A percentile compares a stretch with the other conserved stretches of the same genome.
Conservation (phyloP, 2,113 vertebrate species). For the Hyperopisus bebe region DNA sequence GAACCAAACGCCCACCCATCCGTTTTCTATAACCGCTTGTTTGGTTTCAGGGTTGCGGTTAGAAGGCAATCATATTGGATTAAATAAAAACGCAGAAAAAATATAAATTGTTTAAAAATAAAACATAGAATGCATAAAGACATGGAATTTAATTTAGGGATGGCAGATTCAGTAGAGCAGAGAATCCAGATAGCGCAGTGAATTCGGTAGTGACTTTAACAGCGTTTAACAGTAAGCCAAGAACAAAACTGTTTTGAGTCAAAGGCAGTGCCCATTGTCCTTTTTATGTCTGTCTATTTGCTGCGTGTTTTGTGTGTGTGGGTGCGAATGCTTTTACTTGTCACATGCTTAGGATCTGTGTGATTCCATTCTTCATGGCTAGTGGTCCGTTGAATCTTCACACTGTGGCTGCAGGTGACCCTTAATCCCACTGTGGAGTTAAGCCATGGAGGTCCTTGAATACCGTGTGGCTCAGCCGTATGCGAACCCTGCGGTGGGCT, state of each 20-base stretch:
- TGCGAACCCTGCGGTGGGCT: background rate
- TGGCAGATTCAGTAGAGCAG: background rate
- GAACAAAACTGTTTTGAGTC: background rate
- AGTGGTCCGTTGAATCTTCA: background rate
- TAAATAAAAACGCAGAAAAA: background rate
- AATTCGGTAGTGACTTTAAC: background rate
- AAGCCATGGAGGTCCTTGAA: background rate
- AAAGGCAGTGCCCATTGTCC: background rate
- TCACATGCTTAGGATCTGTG: background rate
- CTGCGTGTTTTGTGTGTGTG: background rate
- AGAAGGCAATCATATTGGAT: background rate
- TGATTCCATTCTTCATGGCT: background rate
- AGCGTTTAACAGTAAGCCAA: background rate
- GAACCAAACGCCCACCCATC: background rate
- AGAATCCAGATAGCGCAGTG: background rate
- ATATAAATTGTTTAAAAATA: background rate
- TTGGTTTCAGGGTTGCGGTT: background rate
- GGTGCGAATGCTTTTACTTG: background rate
- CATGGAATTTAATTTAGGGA: background rate
- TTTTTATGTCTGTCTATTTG: background rate
- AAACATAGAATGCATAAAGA: background rate
- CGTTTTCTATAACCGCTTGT: background rate
- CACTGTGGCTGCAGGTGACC: no score
- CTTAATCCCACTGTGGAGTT: background rate
- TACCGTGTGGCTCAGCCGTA: background rate